These are phyloP conservation scores for Auanema freiburgensis DNA, from an alignment of 2,888 invertebrate genomes.

Conservation along the genomic window DNA sequence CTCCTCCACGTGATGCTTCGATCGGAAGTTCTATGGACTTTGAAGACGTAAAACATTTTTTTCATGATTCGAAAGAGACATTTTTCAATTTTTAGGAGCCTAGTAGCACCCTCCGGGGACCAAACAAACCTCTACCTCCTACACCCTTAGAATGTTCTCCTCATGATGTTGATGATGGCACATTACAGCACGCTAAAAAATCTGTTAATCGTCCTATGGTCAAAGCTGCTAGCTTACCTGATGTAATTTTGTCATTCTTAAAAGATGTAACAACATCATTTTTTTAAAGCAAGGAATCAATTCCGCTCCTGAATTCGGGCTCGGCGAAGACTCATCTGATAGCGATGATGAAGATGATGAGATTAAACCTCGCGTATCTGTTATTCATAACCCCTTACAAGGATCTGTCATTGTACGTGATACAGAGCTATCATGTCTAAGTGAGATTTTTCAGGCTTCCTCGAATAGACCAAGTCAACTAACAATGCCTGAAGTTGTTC, in stretches of 20 bases:
- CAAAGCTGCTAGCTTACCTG: constrained; percentile 54
- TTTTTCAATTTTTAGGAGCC: constrained; percentile 14
- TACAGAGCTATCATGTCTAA: too few species aligned
- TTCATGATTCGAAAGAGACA: constrained; percentile 18
- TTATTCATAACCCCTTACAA: too few species aligned
- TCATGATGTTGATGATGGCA: constrained; percentile 17
- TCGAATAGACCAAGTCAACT: too few species aligned
- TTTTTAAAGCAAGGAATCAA: neutral
- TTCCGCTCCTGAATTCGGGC: constrained; percentile 17
- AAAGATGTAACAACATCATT: neutral
- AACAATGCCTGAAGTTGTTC: constrained; percentile 43
- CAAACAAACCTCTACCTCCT: constrained; percentile 88
- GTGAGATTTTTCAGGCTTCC: too few species aligned
- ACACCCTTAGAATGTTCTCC: constrained; percentile 80
- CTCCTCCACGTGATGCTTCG: constrained; percentile 62
- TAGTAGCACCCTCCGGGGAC: constrained; percentile 66
- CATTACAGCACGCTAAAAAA: constrained; percentile 11
- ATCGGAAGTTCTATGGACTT: constrained; percentile 39
- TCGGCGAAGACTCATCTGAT: constrained; percentile 20
- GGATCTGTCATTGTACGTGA: too few species aligned
- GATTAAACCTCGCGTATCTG: neutral
- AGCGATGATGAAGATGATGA: constrained; percentile 22
- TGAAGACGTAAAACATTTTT: constrained; percentile 23
- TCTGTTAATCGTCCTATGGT: constrained; percentile 42
- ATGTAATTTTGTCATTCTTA: constrained; percentile 34